These are phyloP conservation scores for Trichonephila clavata DNA, from an alignment of 1,140 invertebrate species.

Conservation along the genomic window DNA sequence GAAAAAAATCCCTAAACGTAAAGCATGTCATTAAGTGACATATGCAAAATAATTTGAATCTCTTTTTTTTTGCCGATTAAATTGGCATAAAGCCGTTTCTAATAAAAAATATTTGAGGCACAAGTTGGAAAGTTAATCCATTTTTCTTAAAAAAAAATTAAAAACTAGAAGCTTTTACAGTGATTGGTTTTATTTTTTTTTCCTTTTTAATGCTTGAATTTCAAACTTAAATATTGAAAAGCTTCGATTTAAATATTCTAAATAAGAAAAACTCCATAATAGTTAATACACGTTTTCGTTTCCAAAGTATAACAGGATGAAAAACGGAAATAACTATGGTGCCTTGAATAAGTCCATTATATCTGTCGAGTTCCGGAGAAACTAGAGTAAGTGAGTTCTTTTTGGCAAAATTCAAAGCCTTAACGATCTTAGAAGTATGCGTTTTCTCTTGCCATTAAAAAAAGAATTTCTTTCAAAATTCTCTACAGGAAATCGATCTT, in stretches of 20 bases:
- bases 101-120: background rate
- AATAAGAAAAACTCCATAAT: background rate
- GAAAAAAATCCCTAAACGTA: conserved; percentile 26
- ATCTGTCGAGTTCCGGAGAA: background rate
- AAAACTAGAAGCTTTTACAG: background rate
- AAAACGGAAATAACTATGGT: background rate
- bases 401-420: background rate
- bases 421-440: background rate
- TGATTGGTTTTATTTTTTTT: background rate
- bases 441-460: background rate
- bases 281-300: background rate
- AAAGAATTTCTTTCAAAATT: background rate
- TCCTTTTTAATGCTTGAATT: too few species aligned
- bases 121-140: background rate
- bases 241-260: background rate
- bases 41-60: background rate
- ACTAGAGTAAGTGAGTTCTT: background rate
- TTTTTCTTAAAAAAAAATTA: background rate
- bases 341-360: background rate
- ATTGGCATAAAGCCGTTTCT: background rate
- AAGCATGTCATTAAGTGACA: conserved; percentile 17
- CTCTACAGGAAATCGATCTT: background rate
- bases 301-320: background rate
- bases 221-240: too few species aligned
- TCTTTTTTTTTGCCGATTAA: background rate